phyloP scores from a whole-genome alignment of 2,888 invertebrate species.

The Lycaena phlaeas region DNA sequence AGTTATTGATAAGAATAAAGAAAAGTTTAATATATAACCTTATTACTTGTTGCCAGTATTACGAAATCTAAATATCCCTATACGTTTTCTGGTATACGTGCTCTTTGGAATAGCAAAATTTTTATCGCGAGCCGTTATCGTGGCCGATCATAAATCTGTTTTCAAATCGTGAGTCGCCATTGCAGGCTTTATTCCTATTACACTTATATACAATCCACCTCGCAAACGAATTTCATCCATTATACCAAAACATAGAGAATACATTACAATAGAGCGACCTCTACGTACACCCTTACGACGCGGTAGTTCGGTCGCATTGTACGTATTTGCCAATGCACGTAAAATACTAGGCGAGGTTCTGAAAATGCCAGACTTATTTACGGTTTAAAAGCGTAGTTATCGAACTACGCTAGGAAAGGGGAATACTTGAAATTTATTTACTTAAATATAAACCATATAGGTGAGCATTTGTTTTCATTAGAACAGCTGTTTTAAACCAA shows the following conservation, averaged over 20 bases:
- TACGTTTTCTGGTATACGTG: slow-evolving; percentile 20
- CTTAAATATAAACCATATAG: neutral
- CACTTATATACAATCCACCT: slow-evolving; percentile 35
- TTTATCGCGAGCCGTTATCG: slow-evolving; percentile 72
- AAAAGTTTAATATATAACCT: too few relatives aligned
- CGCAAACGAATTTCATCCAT: slow-evolving; percentile 41
- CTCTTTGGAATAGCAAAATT: slow-evolving; percentile 55
- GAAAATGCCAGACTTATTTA: slow-evolving; percentile 68
- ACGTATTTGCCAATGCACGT: slow-evolving; percentile 70
- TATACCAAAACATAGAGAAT: slow-evolving; percentile 41
- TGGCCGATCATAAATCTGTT: slow-evolving; percentile 71
- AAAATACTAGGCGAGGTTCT: slow-evolving; percentile 64
- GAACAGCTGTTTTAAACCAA: too few relatives aligned
- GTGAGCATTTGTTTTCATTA: too few relatives aligned
- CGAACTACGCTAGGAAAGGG: neutral
- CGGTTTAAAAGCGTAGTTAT: slow-evolving; percentile 34
- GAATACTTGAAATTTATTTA: neutral
- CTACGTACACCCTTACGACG: slow-evolving; percentile 48
- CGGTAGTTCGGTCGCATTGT: slow-evolving; percentile 61
- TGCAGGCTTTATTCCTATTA: slow-evolving; percentile 37
- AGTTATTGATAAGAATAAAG: too few relatives aligned
- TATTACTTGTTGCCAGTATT: neutral
- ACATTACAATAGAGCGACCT: slow-evolving; percentile 40
- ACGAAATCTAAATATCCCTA: slow-evolving; percentile 20
- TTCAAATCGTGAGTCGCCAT: slow-evolving; percentile 68